Conservation (phyloP, 1,140 invertebrate genomes). For the Zaprionus tsacasi region DNA sequence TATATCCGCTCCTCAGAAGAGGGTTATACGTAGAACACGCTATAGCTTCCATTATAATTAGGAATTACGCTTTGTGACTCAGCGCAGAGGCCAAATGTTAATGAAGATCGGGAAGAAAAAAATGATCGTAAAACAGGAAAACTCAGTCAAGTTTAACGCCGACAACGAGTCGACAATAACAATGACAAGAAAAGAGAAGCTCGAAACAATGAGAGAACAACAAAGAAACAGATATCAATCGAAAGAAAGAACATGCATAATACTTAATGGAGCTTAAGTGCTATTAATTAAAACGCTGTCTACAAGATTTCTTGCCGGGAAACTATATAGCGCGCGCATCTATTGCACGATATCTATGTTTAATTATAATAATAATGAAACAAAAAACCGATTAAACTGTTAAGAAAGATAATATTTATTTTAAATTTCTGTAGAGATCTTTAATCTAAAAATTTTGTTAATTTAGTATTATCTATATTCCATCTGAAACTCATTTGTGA, state of each 20-base stretch:
- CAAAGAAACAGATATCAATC: slow-evolving; percentile 44
- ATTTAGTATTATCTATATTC: neutral
- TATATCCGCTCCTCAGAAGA: slow-evolving; percentile 15
- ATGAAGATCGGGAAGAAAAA: slow-evolving; percentile 11
- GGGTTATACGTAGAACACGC: slow-evolving; percentile 26
- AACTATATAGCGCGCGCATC: slow-evolving; percentile 14
- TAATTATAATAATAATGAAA: no score
- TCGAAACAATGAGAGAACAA: slow-evolving; percentile 21
- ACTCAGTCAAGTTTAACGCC: slow-evolving; percentile 28
- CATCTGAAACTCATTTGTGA: slow-evolving; percentile 1
- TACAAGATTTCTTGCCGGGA: slow-evolving; percentile 38
- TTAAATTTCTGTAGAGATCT: neutral
- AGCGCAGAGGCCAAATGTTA: slow-evolving; percentile 24
- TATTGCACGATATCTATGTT: slow-evolving; percentile 1
- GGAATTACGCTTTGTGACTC: slow-evolving; percentile 43
- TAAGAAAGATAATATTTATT: fast-evolving
- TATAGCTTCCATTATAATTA: slow-evolving; percentile 20
- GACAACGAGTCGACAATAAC: slow-evolving; percentile 17
- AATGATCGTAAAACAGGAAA: slow-evolving; percentile 31
- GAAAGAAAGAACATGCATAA: slow-evolving; percentile 56
- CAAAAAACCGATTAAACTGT: neutral
- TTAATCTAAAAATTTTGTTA: neutral
- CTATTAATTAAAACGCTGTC: slow-evolving; percentile 69
- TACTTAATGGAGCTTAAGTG: slow-evolving; percentile 68
- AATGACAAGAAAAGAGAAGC: no score